A percentile compares a stretch with the other conserved stretches of the same genome.
Conservation (phyloP, 1,140 invertebrate genomes). For the Drosophila takahashii region DNA sequence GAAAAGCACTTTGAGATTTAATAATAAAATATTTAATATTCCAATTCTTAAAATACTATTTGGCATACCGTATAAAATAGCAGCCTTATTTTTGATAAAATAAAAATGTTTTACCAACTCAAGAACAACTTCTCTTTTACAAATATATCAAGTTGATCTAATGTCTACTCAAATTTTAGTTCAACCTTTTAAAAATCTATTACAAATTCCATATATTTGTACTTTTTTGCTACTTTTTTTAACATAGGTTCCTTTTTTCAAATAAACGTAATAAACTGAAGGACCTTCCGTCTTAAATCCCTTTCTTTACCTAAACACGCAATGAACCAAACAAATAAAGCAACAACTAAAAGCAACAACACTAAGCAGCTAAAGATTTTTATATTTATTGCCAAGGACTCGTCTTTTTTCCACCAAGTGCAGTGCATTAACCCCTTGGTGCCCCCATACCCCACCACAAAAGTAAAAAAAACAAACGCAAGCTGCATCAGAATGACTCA, state of each 20-base stretch:
- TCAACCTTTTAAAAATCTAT: too few relatives aligned
- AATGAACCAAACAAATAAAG: slow-evolving; percentile 9
- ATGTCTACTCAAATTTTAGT: too few relatives aligned
- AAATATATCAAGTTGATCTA: too few relatives aligned
- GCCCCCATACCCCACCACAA: slow-evolving; percentile 20
- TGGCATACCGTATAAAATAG: too few relatives aligned
- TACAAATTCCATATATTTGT: too few relatives aligned
- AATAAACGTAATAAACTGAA: background rate
- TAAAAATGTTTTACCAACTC: too few relatives aligned
- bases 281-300: background rate
- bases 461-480: slow-evolving; percentile 21
- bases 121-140: too few relatives aligned
- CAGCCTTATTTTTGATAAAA: too few relatives aligned
- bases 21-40: background rate
- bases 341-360: slow-evolving; percentile 35
- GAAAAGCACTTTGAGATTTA: too few relatives aligned
- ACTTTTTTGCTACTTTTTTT: background rate
- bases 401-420: slow-evolving; percentile 27
- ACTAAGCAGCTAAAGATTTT: slow-evolving; percentile 73
- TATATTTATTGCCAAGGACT: slow-evolving; percentile 77
- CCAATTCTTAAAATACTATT: background rate
- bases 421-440: slow-evolving; percentile 80
- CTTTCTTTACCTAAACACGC: slow-evolving; percentile 12
- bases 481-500: slow-evolving; percentile 72
- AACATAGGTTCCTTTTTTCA: background rate